Evolutionary conservation across 2,888 invertebrate genomes (phyloP).

Genomic region (Brenthis daphne): DNA sequence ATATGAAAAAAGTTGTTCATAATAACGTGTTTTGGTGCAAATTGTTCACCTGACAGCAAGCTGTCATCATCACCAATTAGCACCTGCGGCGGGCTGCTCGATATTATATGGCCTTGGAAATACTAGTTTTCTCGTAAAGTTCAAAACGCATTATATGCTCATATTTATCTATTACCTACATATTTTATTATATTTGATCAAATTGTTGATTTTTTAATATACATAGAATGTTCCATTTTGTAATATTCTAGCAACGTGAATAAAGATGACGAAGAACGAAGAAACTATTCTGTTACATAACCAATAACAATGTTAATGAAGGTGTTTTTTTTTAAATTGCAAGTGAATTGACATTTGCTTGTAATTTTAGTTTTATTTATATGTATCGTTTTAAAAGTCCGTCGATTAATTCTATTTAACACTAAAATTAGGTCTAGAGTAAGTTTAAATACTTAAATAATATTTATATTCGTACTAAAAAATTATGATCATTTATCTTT

Average conservation of each 20-base stretch:
- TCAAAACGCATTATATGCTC: conserved; percentile 30
- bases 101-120: conserved; percentile 40
- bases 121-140: conserved; percentile 34
- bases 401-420: background rate
- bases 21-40: conserved; percentile 44
- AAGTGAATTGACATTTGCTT: background rate
- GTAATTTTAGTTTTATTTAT: background rate
- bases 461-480: conserved; percentile 23
- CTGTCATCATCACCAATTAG: conserved; percentile 44
- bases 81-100: conserved; percentile 43
- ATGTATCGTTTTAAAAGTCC: background rate
- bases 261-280: conserved; percentile 8
- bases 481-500: conserved; percentile 32
- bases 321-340: conserved; percentile 13
- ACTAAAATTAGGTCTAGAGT: conserved; percentile 6
- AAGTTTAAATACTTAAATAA: conserved; percentile 19
- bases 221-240: background rate
- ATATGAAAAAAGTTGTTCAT: conserved; percentile 28
- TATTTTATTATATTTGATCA: background rate
- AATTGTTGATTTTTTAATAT: background rate
- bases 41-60: conserved; percentile 45
- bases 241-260: background rate
- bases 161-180: conserved; percentile 1
- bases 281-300: conserved; percentile 13
- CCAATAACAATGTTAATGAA: conserved; percentile 13